phyloP scores from a whole-genome alignment of 1,140 invertebrate species.

The Drosophila busckii region DNA sequence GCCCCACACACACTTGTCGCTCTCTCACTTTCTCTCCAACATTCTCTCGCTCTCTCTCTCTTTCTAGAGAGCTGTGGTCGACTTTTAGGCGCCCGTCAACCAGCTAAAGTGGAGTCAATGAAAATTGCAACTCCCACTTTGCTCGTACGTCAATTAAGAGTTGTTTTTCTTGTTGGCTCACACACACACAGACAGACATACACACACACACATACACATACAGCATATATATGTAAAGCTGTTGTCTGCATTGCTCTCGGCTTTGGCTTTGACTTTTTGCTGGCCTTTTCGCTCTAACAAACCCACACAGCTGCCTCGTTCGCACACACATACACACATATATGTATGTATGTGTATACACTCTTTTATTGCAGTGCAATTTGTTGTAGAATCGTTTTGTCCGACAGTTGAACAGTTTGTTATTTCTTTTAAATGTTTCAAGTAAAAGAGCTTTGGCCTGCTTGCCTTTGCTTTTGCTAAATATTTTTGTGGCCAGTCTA shows the following conservation, averaged over 20 bases:
- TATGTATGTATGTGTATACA: conserved; percentile 3
- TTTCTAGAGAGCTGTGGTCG: conserved; percentile 22
- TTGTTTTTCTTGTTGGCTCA: conserved; percentile 31
- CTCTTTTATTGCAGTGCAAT: conserved; percentile 76
- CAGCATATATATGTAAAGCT: background rate
- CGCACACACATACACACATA: conserved; percentile 5
- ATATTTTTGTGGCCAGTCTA: conserved; percentile 64
- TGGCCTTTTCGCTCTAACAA: conserved; percentile 2
- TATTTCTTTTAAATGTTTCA: conserved; percentile 76
- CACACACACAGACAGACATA: conserved; percentile 2
- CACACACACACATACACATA: conserved; percentile 12
- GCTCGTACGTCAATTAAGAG: conserved; percentile 78
- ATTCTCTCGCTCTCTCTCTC: conserved; percentile 2
- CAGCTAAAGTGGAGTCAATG: conserved; percentile 77
- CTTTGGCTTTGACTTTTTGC: conserved; percentile 25
- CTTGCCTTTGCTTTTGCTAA: conserved; percentile 41
- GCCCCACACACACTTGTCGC: conserved; percentile 4
- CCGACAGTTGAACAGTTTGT: conserved; percentile 77
- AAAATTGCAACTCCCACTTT: conserved; percentile 78
- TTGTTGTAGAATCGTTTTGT: conserved; percentile 78
- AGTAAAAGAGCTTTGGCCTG: conserved; percentile 65
- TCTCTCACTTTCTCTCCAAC: conserved; percentile 1
- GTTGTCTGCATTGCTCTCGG: conserved; percentile 37
- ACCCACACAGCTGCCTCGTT: conserved; percentile 11
- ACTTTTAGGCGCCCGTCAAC: conserved; percentile 36